Evolutionary conservation across 64 coral and sea anemone species (phyloP), one percentile per base, ranked within the genome.

Genomic region (Porites australiensis): DNA sequence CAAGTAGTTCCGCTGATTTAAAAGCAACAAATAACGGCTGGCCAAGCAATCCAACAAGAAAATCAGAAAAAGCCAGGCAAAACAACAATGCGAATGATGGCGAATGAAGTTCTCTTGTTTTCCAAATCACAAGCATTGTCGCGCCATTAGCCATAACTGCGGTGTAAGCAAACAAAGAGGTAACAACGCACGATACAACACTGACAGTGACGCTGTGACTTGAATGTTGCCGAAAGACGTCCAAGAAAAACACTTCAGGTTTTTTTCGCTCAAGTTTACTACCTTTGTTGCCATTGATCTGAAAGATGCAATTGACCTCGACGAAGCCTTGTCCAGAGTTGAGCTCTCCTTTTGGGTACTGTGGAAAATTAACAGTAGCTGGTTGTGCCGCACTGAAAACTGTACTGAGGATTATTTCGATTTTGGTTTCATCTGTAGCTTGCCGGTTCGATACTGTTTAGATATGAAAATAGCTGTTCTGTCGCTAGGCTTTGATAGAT

Each of bases 61-160:
- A 37, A 82, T 91, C 89, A 3, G 89, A 72, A 4, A 81, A 2
- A 11, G 89, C 89, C 4, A 91, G 37, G 20, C 89, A 82, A 13
- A 74, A 79, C 13, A 91, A 6, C 52, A 91, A 58, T 9, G 78
- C 58, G 69, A 72, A 82, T 3, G 64, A 46, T 4, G 89, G 89
- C 15, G 67, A 44, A 61, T 70, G 66, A 13, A 91, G 44, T 4
- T 66, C 76, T 3, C 54, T 9, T 8, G 16, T 72, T 60, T 73
- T 91, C 66, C 69, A 81, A 58, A 91, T 91, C 47, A 72, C 89
- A 11, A 83, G 52, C 64, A 91, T 58, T 3, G 82, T 54, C 18
- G 67, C 47, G 13, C 47, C 2, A 74, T 91, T 91, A 14, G 64
- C 89, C 43, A 91, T n/a, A 7, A 91, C 15, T 74, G 89, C 51